A percentile compares a stretch with the other conserved stretches of the same genome.
These are phyloP conservation scores for Notechis scutatus DNA, from an alignment of 2,113 vertebrate species.

Conservation along the genomic window DNA sequence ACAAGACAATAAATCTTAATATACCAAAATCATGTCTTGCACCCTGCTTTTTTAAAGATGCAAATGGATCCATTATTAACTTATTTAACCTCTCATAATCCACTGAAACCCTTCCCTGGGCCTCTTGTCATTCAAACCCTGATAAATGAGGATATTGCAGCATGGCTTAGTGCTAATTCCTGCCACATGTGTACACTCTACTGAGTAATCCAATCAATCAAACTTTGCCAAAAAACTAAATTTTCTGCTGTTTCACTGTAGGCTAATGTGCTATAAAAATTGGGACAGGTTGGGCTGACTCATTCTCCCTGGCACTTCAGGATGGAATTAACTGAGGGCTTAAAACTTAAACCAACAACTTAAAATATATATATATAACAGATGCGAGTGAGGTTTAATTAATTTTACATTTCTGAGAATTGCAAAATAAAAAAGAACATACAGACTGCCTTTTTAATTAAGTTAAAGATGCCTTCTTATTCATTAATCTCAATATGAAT, in stretches of 20 bases:
- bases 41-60: neutral
- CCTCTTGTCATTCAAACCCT: neutral
- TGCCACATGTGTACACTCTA: neutral
- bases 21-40: neutral
- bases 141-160: neutral
- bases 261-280: neutral
- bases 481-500: neutral
- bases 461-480: neutral
- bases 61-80: no score
- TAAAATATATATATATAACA: neutral
- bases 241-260: neutral
- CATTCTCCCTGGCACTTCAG: neutral
- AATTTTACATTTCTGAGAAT: slow-evolving; percentile 18
- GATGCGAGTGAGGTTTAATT: neutral
- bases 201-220: neutral
- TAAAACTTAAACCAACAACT: neutral
- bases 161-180: neutral
- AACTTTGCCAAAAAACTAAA: neutral
- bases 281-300: neutral
- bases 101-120: neutral
- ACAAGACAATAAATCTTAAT: neutral
- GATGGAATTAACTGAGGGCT: neutral
- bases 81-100: neutral
- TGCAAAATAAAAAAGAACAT: slow-evolving; percentile 1
- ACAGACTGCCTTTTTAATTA: neutral